phyloP scores from a whole-genome alignment of 2,797 vertebrate genomes.

The Esox masquinongy region DNA sequence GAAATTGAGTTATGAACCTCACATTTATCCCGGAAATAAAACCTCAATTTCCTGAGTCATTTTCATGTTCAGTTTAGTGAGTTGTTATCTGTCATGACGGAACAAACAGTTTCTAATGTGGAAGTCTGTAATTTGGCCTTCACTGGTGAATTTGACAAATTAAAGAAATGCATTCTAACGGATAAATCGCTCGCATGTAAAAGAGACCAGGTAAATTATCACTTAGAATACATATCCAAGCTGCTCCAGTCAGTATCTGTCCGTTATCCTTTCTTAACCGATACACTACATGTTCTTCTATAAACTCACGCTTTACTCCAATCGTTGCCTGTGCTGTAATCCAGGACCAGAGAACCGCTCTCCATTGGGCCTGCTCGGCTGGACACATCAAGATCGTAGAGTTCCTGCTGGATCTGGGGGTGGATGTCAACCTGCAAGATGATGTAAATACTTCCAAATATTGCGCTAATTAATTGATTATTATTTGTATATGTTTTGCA shows the following conservation, averaged over 20 bases:
- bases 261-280: neutral
- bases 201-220: slow-evolving; percentile 85
- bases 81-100: slow-evolving; percentile 64
- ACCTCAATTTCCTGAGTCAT: slow-evolving; percentile 61
- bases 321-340: neutral
- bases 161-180: slow-evolving; percentile 77
- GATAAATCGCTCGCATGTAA: slow-evolving; percentile 83
- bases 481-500: neutral
- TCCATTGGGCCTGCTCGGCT: slow-evolving; percentile 97
- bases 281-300: neutral
- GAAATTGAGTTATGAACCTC: slow-evolving; percentile 27
- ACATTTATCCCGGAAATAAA: slow-evolving; percentile 42
- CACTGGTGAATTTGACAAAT: slow-evolving; percentile 81
- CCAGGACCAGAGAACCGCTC: slow-evolving; percentile 85
- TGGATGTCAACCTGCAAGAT: slow-evolving; percentile 87
- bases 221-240: neutral
- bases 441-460: slow-evolving; percentile 74
- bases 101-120: slow-evolving; percentile 83
- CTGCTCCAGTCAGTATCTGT: neutral
- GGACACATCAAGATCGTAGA: slow-evolving; percentile 86
- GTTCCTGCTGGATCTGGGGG: slow-evolving; percentile 85
- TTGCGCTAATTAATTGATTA: neutral
- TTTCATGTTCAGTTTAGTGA: neutral
- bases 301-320: neutral
- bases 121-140: slow-evolving; percentile 90